These are phyloP conservation scores for Shinisaurus crocodilurus DNA, from an alignment of 2,113 vertebrate genomes.

Conservation along the genomic window DNA sequence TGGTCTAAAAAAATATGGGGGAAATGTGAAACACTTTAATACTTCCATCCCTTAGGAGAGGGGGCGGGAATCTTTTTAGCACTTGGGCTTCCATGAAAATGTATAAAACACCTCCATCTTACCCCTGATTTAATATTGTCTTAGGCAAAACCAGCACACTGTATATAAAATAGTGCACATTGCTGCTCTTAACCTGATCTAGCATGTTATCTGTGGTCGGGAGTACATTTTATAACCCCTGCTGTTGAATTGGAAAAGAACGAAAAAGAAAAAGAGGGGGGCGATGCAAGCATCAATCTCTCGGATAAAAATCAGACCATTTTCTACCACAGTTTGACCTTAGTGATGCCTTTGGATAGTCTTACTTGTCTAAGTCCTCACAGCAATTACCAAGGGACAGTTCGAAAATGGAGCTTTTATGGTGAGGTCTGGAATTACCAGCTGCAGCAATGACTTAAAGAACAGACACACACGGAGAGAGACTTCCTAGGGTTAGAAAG, in stretches of 20 bases:
- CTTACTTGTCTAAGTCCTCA: constrained; percentile 74
- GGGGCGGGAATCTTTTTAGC: constrained; percentile 36
- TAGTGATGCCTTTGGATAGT: constrained; percentile 81
- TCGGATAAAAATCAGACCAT: constrained; percentile 83
- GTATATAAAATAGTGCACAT: constrained; percentile 74
- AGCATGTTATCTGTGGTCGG: constrained; percentile 75
- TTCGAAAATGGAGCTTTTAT: constrained; percentile 73
- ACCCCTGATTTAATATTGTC: constrained; percentile 75
- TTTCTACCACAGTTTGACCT: constrained; percentile 79
- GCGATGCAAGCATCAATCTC: constrained; percentile 84
- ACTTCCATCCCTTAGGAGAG: constrained; percentile 42
- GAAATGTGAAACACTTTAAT: constrained; percentile 17
- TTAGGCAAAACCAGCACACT: constrained; percentile 69
- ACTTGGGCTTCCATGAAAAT: constrained; percentile 61
- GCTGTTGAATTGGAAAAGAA: constrained; percentile 67
- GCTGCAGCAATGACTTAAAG: constrained; percentile 63
- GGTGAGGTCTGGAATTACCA: constrained; percentile 71
- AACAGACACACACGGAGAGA: constrained; percentile 35
- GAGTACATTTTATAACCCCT: constrained; percentile 80
- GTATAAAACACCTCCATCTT: constrained; percentile 59
- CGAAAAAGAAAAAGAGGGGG: constrained; percentile 70
- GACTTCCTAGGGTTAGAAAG: constrained; percentile 46
- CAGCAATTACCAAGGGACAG: constrained; percentile 76
- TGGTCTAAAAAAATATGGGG: constrained; percentile 14
- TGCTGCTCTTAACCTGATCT: constrained; percentile 67